Conservation (phyloP, 2,888 invertebrate genomes). For the Macaria notata region DNA sequence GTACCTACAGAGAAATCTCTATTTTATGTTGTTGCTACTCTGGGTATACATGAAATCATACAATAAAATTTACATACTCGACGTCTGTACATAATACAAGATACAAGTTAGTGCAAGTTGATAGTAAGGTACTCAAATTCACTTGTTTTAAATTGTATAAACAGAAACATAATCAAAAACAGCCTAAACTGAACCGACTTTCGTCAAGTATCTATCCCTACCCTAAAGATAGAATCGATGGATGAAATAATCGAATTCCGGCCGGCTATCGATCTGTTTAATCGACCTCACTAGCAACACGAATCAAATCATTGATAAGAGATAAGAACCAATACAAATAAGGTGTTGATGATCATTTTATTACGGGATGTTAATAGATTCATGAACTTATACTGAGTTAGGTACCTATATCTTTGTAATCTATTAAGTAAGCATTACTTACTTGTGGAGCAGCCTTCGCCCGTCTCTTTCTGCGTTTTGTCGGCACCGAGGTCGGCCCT, state of each 20-base stretch:
- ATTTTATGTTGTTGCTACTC: too few relatives aligned
- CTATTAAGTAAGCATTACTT: constrained; percentile 66
- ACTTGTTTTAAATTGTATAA: too few relatives aligned
- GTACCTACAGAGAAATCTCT: too few relatives aligned
- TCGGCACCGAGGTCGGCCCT: constrained; percentile 29
- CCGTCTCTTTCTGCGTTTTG: constrained; percentile 54
- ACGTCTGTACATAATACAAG: too few relatives aligned
- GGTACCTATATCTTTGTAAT: constrained; percentile 44
- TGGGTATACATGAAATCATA: too few relatives aligned
- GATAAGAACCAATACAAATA: constrained; percentile 38
- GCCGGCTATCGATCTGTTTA: constrained; percentile 8
- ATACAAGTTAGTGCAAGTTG: too few relatives aligned
- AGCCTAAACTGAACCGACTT: background rate
- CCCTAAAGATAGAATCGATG: too few relatives aligned
- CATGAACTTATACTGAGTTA: too few relatives aligned
- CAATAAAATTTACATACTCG: too few relatives aligned
- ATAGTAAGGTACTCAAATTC: too few relatives aligned
- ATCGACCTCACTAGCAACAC: constrained; percentile 22
- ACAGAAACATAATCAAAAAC: too few relatives aligned
- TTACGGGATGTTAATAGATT: too few relatives aligned
- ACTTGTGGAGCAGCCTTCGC: constrained; percentile 63
- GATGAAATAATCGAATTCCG: background rate
- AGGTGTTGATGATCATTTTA: constrained; percentile 13
- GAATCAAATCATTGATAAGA: constrained; percentile 23
- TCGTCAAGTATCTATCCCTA: background rate